These are phyloP conservation scores for Hemistola chrysoprasaria DNA, from an alignment of 2,888 invertebrate genomes.

Conservation along the genomic window DNA sequence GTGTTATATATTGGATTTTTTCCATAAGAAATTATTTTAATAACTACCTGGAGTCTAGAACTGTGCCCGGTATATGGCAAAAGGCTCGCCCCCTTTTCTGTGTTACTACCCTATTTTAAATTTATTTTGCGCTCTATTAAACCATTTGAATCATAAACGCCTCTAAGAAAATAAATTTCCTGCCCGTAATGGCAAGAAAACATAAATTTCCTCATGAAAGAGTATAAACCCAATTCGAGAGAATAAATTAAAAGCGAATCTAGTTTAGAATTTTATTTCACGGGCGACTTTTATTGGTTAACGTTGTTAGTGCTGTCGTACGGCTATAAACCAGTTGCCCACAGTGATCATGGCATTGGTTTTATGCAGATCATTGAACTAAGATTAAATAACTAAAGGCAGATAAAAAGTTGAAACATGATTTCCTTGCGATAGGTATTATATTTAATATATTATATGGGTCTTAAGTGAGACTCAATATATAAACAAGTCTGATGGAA, in stretches of 20 bases:
- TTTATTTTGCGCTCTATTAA: background rate
- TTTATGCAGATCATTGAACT: background rate
- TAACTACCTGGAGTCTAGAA: too few species aligned
- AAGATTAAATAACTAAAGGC: too few species aligned
- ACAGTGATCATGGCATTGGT: constrained; percentile 35
- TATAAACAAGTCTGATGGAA: too few species aligned
- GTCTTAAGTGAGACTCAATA: too few species aligned
- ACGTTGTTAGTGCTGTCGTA: constrained; percentile 50
- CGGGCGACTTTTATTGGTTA: constrained; percentile 50
- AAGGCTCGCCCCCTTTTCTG: too few species aligned
- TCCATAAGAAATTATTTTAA: too few species aligned
- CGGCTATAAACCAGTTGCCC: constrained; percentile 49
- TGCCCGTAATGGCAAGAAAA: constrained; percentile 10
- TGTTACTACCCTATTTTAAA: too few species aligned
- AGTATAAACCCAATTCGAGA: constrained; percentile 25
- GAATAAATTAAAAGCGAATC: constrained; percentile 29
- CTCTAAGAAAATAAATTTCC: constrained; percentile 9
- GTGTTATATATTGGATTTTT: too few species aligned
- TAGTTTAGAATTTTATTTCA: constrained; percentile 49
- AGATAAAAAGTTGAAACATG: too few species aligned
- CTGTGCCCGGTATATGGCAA: too few species aligned
- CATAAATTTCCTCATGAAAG: constrained; percentile 15
- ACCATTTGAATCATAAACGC: constrained; percentile 7
- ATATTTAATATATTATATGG: too few species aligned
- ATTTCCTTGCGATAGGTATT: too few species aligned